A percentile compares a stretch with the other conserved stretches of the same genome.
Conservation (phyloP, 2,113 vertebrate genomes). For the Hippopotamus amphibius region DNA sequence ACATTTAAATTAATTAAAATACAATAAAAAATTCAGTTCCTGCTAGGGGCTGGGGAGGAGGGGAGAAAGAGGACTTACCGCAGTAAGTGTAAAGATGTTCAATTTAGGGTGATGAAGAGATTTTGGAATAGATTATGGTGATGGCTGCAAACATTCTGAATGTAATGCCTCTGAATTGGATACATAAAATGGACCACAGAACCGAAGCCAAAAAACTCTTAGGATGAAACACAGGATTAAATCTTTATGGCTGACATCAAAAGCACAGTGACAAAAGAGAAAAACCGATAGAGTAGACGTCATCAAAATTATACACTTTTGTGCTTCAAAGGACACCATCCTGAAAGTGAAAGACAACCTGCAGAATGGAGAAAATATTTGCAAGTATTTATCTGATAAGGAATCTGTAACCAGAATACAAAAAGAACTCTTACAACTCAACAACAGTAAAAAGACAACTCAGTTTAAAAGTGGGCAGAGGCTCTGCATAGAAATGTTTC, state of each 20-base stretch:
- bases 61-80: not conserved
- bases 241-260: not conserved
- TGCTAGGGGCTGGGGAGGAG: not conserved
- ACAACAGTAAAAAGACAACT: not conserved
- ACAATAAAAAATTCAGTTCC: not conserved
- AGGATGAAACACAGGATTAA: not conserved
- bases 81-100: not conserved
- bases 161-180: not conserved
- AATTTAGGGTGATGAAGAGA: not conserved
- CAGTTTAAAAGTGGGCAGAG: not conserved
- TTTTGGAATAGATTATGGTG: not conserved
- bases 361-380: not conserved
- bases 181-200: not conserved
- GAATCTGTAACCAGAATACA: not conserved
- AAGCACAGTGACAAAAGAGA: not conserved
- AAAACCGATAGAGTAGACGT: not conserved
- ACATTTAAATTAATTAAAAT: not conserved
- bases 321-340: not conserved
- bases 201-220: not conserved
- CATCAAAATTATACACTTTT: not conserved
- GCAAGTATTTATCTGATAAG: not conserved
- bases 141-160: not conserved
- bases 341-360: not conserved
- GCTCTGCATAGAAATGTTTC: not conserved
- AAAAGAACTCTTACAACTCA: not conserved